Base-by-base conservation (phyloP, 2,113 vertebrate species). In the Dipodomys merriami region DNA sequence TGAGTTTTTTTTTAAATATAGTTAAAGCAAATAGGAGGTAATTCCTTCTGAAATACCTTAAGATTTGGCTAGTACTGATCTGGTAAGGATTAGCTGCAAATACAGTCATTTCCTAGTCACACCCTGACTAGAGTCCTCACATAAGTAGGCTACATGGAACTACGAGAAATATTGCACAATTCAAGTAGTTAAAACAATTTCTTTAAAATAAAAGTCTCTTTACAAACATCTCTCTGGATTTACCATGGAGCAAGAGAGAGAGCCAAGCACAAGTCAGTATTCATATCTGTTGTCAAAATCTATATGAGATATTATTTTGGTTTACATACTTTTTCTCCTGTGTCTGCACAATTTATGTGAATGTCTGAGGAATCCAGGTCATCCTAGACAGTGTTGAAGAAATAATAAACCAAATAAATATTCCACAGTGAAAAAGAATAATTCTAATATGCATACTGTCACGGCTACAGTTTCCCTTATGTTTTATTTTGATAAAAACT, bases 401-500 rank as follows among this genome's bases (percentile, higher is more conserved):
- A 93, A 62, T 74, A 88, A n/a, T 20, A 87, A 60, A 12, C 39
- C 78, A 95, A 93, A 91, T 86, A 92, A 90, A 77, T 77, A 87
- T 91, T 76, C 6, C 2, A 71, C 19, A 83, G n/a, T 62, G 10
- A 44, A 44, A 77, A 86, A 78, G 7, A 87, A 93, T 67, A 73
- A 46, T 69, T 79, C 64, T 69, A 81, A 62, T 68, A 89, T 4
- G 30, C 33, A 86, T 46, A 82, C 33, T 93, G 65, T 90, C 77
- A 93, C 29, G 74, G 78, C 86, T 83, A 84, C 80, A 86, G 35
- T 73, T 95, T 46, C 33, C 64, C n/a, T 82, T 80, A 83, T 82
- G 46, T 44, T 86, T 96, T 78, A 86, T 88, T 93, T 95, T 77
- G 33, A 67, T 77, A 83, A 88, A 39, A 94, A 69, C 77, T 86